A percentile compares a stretch with the other conserved stretches of the same genome.
Conservation (phyloP, 2,797 vertebrate species). For the Notamacropus eugenii region DNA sequence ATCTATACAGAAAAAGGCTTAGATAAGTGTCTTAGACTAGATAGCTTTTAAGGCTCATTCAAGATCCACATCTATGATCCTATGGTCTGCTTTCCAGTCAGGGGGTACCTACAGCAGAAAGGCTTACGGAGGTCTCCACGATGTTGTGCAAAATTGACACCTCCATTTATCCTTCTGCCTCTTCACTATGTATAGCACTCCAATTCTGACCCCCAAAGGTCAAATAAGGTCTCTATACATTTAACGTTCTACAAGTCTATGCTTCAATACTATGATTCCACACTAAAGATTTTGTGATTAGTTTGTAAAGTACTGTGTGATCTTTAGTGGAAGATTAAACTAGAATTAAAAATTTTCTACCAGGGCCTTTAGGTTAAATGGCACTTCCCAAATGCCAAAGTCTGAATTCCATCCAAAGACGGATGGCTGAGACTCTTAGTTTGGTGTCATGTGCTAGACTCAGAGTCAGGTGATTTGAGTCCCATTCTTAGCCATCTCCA, state of each 20-base stretch:
- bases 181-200: neutral
- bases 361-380: neutral
- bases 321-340: neutral
- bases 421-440: neutral
- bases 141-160: neutral
- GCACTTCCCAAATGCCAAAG: constrained; percentile 1
- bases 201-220: neutral
- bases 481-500: neutral
- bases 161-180: neutral
- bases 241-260: neutral
- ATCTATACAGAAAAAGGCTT: neutral
- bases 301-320: neutral
- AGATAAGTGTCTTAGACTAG: neutral
- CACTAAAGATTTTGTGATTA: neutral
- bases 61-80: neutral
- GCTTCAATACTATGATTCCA: neutral
- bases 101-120: neutral
- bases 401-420: neutral
- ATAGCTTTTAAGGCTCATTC: neutral
- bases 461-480: neutral
- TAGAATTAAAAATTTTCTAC: constrained; percentile 24
- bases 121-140: neutral
- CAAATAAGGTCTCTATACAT: neutral
- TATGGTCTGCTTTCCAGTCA: neutral
- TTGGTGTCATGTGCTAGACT: neutral